Conservation (phyloP, 2,113 vertebrate genomes). For the Hystrix cristata region DNA sequence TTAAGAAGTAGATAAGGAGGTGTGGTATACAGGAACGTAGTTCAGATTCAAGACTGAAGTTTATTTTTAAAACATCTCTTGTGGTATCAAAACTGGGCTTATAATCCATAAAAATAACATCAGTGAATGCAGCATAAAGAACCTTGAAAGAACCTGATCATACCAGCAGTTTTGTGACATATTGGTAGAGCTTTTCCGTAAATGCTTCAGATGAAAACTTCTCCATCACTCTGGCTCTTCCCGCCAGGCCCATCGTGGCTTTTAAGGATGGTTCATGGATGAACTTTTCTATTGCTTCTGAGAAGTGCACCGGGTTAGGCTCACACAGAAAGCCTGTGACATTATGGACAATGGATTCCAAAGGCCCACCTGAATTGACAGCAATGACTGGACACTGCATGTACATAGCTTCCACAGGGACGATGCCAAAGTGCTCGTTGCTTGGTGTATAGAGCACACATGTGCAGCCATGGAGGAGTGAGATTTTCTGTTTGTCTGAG, state of each 20-base stretch:
- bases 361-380: constrained; percentile 96
- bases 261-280: constrained; percentile 92
- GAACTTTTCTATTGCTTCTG: constrained; percentile 94
- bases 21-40: background rate
- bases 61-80: background rate
- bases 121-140: background rate
- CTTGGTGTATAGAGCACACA: constrained; percentile 98
- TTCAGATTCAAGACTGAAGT: constrained; percentile 56
- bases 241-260: constrained; percentile 94
- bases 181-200: constrained; percentile 92
- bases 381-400: constrained; percentile 96
- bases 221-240: constrained; percentile 92
- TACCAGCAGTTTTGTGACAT: constrained; percentile 90
- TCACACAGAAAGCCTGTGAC: constrained; percentile 96
- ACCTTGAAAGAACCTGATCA: constrained; percentile 76
- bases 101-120: background rate
- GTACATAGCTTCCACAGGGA: constrained; percentile 98
- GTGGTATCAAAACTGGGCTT: background rate
- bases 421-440: constrained; percentile 98
- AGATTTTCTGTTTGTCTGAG: constrained; percentile 94
- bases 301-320: constrained; percentile 91
- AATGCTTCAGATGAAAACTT: constrained; percentile 96
- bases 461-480: constrained; percentile 89
- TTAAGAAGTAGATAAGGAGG: background rate
- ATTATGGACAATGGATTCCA: constrained; percentile 93